Base-by-base conservation (phyloP, 2,888 invertebrate genomes). In the Drosophila diplacantha region DNA sequence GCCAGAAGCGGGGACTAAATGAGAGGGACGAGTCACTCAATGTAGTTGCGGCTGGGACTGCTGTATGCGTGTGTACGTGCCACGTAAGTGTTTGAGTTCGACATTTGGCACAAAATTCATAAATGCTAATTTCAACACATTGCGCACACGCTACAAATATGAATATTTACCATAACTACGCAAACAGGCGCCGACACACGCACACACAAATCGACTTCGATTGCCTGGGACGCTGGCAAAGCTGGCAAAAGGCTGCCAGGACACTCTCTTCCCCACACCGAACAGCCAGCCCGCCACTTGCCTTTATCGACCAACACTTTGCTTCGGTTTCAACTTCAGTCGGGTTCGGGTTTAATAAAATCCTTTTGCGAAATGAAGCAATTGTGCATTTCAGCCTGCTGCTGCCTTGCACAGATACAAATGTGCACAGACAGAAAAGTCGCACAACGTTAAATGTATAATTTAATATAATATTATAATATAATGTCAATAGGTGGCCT, bases 61-160 rank as follows among this genome's bases (percentile, higher is more conserved):
- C 34, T 47, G 46, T 43, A 29, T 56, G 55, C 32, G 32, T 43
- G 38, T 51, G 60, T 67, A 67, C 67, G 67, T 67, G 65, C 46
- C 60, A 62, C 78, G 78, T 74, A 73, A 71, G 74, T 67, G 71
- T 74, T 38, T 59, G 59, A 56, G 71, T 71, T 71, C 73, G 72
- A 82, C 81, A 83, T 84, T 85, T 83, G 85, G 81, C 77, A 78
- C 78, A 77, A 81, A 80, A 82, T 85, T 85, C 85, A 85, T 85
- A 85, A 85, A 85, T 85, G 84, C 83, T 85, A 85, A 85, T 85
- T 85, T 84, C 84, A 79, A 81, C 84, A 85, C 83, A 76, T 83
- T 81, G 76, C 76, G 81, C 81, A 72, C 76, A 72, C 81, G 81
- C 81, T 81, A 81, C 81, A 82, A 81, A 81, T 81, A 81, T 81